Evolutionary conservation across 2,113 vertebrate genomes (phyloP), one percentile per base, ranked within the genome.

Genomic region (Eulacestoma nigropectus): DNA sequence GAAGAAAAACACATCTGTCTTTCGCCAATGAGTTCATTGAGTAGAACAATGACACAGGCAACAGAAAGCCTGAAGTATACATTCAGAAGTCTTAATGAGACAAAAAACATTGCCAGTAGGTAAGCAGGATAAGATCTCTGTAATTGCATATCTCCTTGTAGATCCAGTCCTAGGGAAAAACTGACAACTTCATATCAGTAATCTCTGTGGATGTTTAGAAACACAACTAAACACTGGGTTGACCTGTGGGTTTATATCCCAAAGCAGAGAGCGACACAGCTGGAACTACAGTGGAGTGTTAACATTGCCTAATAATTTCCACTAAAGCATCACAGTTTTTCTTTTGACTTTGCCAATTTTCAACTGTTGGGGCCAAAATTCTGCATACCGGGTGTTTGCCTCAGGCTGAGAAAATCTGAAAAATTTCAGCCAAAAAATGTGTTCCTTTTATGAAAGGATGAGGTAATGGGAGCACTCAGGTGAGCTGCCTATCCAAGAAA

Each of bases 81-180:
- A 9, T 60, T 75, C 76, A n/a, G 27, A 78, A 68, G 4, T 56
- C 37, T 85, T 89, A 67, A 46, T 49, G 55, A 87, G 52, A 64
- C 21, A 44, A 78, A 82, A 89, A 59, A 2, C 13, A n/a, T 63
- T 78, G 41, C 55, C 81, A 64, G 20, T 16, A 57, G 46, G 35
- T 42, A 68, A 68, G 47, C 17, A 27, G 30, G 87, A 82, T 87
- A 87, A 91, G 52, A 84, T 67, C 64, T 84, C 47, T 77, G 29
- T 78, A 87, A 84, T 64, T 96, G 44, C 56, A 55, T 78, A 84
- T 80, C 69, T 84, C 33, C 84, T 84, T 70, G 50, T 59, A 89
- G 42, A 87, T 91, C 27, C 59, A 67, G 63, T 59, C 89, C 88
- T 89, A 63, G 73, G 52, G 96, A 86, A 95, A 93, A 96, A 95